Evolutionary conservation across 2,113 vertebrate species (phyloP).

Genomic region (Ondatra zibethicus): DNA sequence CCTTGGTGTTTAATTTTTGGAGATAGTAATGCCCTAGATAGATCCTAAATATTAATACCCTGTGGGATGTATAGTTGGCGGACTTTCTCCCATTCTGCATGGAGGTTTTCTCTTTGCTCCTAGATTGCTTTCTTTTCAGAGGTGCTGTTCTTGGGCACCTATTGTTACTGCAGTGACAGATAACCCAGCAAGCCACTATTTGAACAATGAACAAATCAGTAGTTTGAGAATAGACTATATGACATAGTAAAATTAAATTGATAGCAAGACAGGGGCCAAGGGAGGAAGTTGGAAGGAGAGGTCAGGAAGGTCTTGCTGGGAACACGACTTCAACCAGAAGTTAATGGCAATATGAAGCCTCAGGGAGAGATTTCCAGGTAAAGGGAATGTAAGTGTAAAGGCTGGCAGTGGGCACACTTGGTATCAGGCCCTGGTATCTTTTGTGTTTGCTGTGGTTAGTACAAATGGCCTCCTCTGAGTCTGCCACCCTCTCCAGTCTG

Average conservation of each 20-base stretch:
- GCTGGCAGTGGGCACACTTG: rapidly evolving
- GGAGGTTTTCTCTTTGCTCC: background rate
- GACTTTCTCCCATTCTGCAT: background rate
- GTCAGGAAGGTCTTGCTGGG: background rate
- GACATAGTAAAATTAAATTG: background rate
- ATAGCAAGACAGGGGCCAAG: background rate
- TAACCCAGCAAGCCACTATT: background rate
- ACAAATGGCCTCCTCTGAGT: rapidly evolving
- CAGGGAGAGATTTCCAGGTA: rapidly evolving
- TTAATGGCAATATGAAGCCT: background rate
- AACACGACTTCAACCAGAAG: background rate
- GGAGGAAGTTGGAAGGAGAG: background rate
- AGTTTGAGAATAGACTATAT: background rate
- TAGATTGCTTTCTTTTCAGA: background rate
- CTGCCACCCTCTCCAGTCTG: background rate
- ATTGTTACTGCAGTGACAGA: background rate
- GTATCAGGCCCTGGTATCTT: rapidly evolving
- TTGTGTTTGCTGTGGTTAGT: too few relatives aligned
- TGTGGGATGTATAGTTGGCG: background rate
- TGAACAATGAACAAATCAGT: background rate
- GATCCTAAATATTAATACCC: background rate
- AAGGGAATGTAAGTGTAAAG: background rate
- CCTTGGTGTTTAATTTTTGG: background rate
- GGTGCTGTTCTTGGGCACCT: background rate
- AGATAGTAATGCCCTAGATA: background rate